Evolutionary conservation across 2,888 invertebrate species (phyloP).

Genomic region (Smittia aterrima): DNA sequence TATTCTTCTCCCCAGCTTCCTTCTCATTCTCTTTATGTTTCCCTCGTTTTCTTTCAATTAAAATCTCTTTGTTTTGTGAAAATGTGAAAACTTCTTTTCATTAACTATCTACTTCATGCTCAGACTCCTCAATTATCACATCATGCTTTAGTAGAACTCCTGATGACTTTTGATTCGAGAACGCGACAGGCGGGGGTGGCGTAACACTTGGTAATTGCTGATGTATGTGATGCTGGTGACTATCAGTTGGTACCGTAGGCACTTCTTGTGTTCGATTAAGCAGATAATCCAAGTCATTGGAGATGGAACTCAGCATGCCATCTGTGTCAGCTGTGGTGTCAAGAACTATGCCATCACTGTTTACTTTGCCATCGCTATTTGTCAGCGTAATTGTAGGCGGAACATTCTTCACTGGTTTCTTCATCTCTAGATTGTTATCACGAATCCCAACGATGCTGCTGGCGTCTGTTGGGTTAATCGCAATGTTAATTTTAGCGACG

Average conservation of each 20-base stretch:
- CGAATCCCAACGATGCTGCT: constrained; percentile 54
- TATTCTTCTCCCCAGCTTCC: neutral
- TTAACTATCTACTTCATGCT: constrained; percentile 42
- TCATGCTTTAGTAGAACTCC: constrained; percentile 45
- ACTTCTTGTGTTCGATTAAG: constrained; percentile 63
- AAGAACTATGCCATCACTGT: constrained; percentile 31
- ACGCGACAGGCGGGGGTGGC: constrained; percentile 42
- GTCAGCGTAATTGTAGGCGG: constrained; percentile 42
- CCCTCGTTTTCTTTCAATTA: constrained; percentile 6
- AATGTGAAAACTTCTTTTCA: constrained; percentile 26
- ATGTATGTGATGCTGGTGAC: neutral
- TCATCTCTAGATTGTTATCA: constrained; percentile 45
- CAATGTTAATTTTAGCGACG: neutral
- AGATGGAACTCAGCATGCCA: constrained; percentile 75
- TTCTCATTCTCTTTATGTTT: neutral
- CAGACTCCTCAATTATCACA: constrained; percentile 47
- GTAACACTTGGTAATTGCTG: constrained; percentile 43
- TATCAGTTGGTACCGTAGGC: constrained; percentile 19
- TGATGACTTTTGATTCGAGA: constrained; percentile 40
- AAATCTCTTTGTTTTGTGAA: neutral
- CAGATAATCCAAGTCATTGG: constrained; percentile 77
- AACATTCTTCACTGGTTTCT: constrained; percentile 5
- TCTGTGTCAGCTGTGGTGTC: constrained; percentile 51
- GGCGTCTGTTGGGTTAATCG: constrained; percentile 46
- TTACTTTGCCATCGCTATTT: constrained; percentile 38